phyloP scores from a whole-genome alignment of 2,888 invertebrate species.

The Syritta pipiens region DNA sequence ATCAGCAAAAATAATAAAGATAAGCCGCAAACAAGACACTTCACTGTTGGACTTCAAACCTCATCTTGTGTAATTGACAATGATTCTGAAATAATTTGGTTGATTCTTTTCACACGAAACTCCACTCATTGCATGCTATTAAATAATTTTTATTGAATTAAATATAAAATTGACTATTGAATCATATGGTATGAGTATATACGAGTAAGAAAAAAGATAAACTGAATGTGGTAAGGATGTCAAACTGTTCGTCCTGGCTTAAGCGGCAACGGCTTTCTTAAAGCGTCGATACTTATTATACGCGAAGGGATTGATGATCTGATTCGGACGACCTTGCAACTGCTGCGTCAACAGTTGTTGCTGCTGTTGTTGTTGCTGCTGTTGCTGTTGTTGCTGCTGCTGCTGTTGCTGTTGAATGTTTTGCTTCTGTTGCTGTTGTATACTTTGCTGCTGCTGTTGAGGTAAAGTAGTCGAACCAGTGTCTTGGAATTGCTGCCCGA shows the following conservation, averaged over 20 bases:
- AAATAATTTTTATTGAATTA: slow-evolving; percentile 25
- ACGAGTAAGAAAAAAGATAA: slow-evolving; percentile 1
- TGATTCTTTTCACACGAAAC: background rate
- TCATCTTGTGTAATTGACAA: background rate
- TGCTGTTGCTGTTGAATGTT: slow-evolving; percentile 71
- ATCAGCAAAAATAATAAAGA: no score
- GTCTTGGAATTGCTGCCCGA: slow-evolving; percentile 57
- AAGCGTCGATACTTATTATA: slow-evolving; percentile 78
- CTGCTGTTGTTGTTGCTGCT: slow-evolving; percentile 73
- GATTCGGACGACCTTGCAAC: slow-evolving; percentile 76
- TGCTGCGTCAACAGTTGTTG: slow-evolving; percentile 76
- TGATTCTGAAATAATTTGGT: no score
- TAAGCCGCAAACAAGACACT: no score
- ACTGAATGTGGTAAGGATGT: background rate
- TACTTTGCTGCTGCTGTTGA: slow-evolving; percentile 68
- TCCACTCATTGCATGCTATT: background rate
- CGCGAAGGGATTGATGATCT: slow-evolving; percentile 76
- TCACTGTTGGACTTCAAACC: no score
- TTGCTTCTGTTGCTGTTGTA: slow-evolving; percentile 70
- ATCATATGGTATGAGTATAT: slow-evolving; percentile 24
- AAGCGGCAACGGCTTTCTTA: slow-evolving; percentile 73
- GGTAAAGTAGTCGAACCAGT: slow-evolving; percentile 53
- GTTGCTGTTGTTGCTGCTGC: slow-evolving; percentile 73
- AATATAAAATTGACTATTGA: slow-evolving; percentile 20
- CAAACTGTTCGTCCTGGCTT: no score